A percentile compares a stretch with the other conserved stretches of the same genome.
These are phyloP conservation scores for Zenarchopterus dispar DNA, from an alignment of 2,797 vertebrate genomes.

Conservation along the genomic window DNA sequence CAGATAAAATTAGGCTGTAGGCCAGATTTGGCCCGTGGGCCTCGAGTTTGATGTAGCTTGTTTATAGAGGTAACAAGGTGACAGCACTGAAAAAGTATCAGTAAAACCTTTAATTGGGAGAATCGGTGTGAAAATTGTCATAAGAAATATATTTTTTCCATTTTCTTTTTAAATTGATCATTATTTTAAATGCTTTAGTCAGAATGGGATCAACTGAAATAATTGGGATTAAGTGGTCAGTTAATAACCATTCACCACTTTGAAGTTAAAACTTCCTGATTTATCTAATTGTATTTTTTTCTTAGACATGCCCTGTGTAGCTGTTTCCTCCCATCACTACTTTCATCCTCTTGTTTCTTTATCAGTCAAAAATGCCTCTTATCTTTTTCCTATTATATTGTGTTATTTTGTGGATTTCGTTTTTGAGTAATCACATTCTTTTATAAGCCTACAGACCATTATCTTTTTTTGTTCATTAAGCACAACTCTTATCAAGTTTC, in stretches of 20 bases:
- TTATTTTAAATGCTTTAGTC: neutral
- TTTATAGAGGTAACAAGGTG: too few species aligned
- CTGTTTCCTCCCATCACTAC: constrained; percentile 16
- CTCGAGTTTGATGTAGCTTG: too few species aligned
- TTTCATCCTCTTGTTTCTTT: constrained; percentile 50
- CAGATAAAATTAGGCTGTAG: too few species aligned
- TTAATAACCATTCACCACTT: neutral
- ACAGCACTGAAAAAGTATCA: neutral
- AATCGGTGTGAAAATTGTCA: neutral
- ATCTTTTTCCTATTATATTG: constrained; percentile 51
- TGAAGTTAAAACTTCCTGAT: neutral
- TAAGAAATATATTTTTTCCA: neutral
- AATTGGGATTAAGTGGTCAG: neutral
- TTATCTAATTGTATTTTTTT: neutral
- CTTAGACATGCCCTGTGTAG: neutral
- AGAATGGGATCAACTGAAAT: neutral
- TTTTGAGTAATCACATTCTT: constrained; percentile 40
- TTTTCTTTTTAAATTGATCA: neutral
- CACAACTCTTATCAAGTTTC: constrained; percentile 46
- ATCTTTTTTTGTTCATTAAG: constrained; percentile 52
- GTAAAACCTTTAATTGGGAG: neutral
- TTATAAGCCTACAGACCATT: constrained; percentile 40
- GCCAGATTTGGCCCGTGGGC: too few species aligned
- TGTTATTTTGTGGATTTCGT: constrained; percentile 33
- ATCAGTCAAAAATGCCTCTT: constrained; percentile 45